Conservation (phyloP, 2,888 invertebrate species). For the Hirtodrosophila duncani region DNA sequence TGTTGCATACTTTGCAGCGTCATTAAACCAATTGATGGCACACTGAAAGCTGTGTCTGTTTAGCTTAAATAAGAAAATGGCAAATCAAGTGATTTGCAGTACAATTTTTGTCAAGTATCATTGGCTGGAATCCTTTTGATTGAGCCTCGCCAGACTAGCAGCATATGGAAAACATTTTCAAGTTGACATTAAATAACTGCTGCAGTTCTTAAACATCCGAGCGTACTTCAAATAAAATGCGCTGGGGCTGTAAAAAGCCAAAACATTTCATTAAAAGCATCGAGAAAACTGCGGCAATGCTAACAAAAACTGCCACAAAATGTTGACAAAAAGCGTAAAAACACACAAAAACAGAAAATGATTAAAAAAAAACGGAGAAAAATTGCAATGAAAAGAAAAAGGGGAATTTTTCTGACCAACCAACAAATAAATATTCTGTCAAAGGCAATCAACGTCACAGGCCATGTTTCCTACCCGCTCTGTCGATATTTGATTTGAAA, state of each 20-base stretch:
- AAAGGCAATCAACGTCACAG: conserved; percentile 66
- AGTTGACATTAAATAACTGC: not conserved
- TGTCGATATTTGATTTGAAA: conserved; percentile 73
- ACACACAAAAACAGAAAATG: conserved; percentile 30
- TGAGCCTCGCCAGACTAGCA: too few relatives aligned
- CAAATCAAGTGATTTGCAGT: not conserved
- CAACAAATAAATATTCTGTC: conserved; percentile 68
- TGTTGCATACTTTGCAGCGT: conserved; percentile 55
- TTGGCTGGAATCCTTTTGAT: conserved; percentile 18
- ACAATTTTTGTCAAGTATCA: too few relatives aligned
- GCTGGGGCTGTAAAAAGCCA: conserved; percentile 32
- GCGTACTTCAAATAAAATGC: conserved; percentile 10
- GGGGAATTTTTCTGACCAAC: conserved; percentile 9
- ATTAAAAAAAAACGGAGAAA: conserved; percentile 13
- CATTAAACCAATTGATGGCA: conserved; percentile 55
- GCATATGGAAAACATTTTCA: too few relatives aligned
- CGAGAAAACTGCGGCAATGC: conserved; percentile 28
- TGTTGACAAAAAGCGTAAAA: conserved; percentile 59
- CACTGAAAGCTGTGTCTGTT: conserved; percentile 10
- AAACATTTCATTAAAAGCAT: conserved; percentile 62
- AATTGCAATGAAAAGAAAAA: conserved; percentile 1
- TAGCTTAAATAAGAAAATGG: conserved; percentile 8
- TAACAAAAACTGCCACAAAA: conserved; percentile 50
- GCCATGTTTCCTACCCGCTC: conserved; percentile 17
- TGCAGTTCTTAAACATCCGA: not conserved